These are phyloP conservation scores for Phainopepla nitens DNA, from an alignment of 2,113 vertebrate species.

Conservation along the genomic window DNA sequence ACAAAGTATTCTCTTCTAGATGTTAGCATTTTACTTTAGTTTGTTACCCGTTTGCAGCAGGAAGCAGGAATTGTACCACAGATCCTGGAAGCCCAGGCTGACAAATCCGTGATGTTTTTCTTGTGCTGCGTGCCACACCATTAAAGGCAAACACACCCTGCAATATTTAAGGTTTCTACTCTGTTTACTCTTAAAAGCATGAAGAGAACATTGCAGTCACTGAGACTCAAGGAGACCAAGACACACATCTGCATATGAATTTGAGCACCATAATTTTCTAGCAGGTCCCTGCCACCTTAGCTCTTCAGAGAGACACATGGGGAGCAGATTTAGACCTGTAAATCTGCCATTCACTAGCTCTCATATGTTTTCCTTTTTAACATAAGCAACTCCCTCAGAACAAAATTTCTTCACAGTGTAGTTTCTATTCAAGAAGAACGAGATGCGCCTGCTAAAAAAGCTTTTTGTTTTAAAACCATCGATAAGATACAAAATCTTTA, in stretches of 20 bases:
- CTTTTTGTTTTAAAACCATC: neutral
- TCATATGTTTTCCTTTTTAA: neutral
- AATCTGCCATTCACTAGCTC: neutral
- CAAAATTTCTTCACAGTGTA: neutral
- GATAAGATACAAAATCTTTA: neutral
- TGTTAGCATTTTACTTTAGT: neutral
- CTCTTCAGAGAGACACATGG: neutral
- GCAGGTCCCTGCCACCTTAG: neutral
- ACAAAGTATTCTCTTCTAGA: neutral
- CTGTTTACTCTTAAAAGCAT: neutral
- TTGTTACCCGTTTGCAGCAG: neutral
- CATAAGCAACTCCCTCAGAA: neutral
- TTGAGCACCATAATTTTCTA: neutral
- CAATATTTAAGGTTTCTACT: neutral
- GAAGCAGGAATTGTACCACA: neutral
- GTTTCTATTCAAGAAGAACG: neutral
- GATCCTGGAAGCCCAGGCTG: neutral
- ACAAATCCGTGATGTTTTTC: neutral
- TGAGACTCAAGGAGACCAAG: neutral
- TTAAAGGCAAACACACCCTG: neutral
- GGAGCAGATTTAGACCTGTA: neutral
- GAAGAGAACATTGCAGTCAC: neutral
- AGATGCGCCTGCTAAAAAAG: neutral
- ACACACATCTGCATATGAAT: neutral
- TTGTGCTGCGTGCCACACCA: neutral